A percentile compares a stretch with the other conserved stretches of the same genome.
These are phyloP conservation scores for Cantharis flavilabris DNA, from an alignment of 2,888 invertebrate genomes.

Conservation along the genomic window DNA sequence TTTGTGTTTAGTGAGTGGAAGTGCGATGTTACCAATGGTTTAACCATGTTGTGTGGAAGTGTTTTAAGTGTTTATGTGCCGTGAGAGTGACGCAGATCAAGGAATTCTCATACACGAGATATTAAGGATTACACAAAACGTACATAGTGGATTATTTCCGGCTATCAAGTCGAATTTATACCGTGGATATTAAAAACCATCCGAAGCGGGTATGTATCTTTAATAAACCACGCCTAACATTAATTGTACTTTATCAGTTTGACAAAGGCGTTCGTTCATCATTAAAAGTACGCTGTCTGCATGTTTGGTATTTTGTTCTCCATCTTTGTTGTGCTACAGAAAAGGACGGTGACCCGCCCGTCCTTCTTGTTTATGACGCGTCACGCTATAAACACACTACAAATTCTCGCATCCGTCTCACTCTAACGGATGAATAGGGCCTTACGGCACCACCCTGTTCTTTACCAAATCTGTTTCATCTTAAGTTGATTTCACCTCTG, in stretches of 20 bases:
- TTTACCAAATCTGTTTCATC: conserved; percentile 15
- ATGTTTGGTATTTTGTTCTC: conserved; percentile 32
- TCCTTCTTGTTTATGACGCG: conserved; percentile 30
- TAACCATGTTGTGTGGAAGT: conserved; percentile 6
- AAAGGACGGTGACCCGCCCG: conserved; percentile 23
- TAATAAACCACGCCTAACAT: conserved; percentile 24
- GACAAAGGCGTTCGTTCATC: conserved; percentile 25
- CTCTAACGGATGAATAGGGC: neutral
- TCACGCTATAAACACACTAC: conserved; percentile 28
- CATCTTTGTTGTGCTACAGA: conserved; percentile 17
- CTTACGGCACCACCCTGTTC: conserved; percentile 1
- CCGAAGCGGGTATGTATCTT: conserved; percentile 28
- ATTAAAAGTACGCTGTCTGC: conserved; percentile 25
- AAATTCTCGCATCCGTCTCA: conserved; percentile 23
- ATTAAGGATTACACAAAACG: conserved; percentile 21
- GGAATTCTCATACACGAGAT: conserved; percentile 10
- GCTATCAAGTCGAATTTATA: conserved; percentile 10
- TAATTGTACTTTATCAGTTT: conserved; percentile 17
- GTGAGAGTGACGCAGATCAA: conserved; percentile 26
- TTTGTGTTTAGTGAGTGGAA: conserved; percentile 22
- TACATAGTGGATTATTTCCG: conserved; percentile 18
- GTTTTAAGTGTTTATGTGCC: conserved; percentile 14
- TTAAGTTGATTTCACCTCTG: conserved; percentile 14
- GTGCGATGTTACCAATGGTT: conserved; percentile 14
- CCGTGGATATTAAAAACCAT: conserved; percentile 30